These are phyloP conservation scores for Onychostoma macrolepis DNA, from an alignment of 2,113 vertebrate genomes.

Conservation along the genomic window DNA sequence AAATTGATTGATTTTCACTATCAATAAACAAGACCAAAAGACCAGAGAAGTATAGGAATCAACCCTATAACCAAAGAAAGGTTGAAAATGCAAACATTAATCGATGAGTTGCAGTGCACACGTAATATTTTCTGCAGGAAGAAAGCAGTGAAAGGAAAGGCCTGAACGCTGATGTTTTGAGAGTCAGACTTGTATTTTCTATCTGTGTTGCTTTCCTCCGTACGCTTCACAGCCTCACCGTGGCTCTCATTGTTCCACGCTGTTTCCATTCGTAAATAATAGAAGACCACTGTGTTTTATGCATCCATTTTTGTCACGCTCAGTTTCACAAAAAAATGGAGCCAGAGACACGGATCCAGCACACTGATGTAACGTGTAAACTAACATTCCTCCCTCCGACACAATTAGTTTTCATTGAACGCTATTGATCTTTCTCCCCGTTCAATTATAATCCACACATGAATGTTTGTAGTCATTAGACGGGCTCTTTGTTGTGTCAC, in stretches of 20 bases:
- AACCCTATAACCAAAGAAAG: neutral
- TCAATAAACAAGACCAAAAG: neutral
- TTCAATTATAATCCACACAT: slow-evolving; percentile 77
- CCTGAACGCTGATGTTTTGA: neutral
- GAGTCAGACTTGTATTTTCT: slow-evolving; percentile 25
- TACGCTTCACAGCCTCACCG: slow-evolving; percentile 38
- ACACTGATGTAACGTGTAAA: slow-evolving; percentile 53
- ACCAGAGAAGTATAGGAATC: neutral
- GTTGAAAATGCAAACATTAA: neutral
- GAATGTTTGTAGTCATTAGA: slow-evolving; percentile 79
- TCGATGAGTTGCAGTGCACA: neutral
- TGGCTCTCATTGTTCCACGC: slow-evolving; percentile 64
- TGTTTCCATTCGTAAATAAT: slow-evolving; percentile 77
- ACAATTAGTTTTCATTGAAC: slow-evolving; percentile 81
- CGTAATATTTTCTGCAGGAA: neutral
- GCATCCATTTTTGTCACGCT: slow-evolving; percentile 73
- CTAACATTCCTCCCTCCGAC: slow-evolving; percentile 56
- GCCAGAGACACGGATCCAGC: neutral
- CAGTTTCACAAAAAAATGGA: slow-evolving; percentile 75
- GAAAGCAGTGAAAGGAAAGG: neutral
- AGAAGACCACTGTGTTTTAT: slow-evolving; percentile 74
- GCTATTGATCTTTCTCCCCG: slow-evolving; percentile 73
- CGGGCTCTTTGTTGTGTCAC: slow-evolving; percentile 76
- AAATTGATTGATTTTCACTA: neutral
- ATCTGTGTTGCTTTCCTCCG: neutral